These are phyloP conservation scores for Unio pictorum DNA, from an alignment of 2,888 invertebrate genomes.

Conservation along the genomic window DNA sequence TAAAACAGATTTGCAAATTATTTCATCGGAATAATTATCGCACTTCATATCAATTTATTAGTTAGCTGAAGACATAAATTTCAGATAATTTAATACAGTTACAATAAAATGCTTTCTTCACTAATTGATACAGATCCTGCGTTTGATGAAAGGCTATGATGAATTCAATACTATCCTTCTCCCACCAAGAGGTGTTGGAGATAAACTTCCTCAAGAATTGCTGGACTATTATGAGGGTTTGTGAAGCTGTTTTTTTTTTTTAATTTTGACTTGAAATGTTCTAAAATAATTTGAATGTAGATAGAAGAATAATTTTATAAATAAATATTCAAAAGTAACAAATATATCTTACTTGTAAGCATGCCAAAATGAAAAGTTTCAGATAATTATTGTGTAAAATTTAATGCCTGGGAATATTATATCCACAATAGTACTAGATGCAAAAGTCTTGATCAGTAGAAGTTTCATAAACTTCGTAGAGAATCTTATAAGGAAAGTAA, in stretches of 20 bases:
- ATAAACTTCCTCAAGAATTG: constrained; percentile 71
- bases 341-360: too few species aligned
- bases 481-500: too few species aligned
- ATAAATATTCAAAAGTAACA: too few species aligned
- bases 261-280: background rate
- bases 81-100: background rate
- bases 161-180: constrained; percentile 70
- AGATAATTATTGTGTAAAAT: too few species aligned
- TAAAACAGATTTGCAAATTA: background rate
- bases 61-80: too few species aligned
- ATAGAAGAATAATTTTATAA: too few species aligned
- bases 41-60: background rate
- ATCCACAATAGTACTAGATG: too few species aligned
- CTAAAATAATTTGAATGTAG: too few species aligned
- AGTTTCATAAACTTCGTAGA: too few species aligned
- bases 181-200: constrained; percentile 67
- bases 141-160: constrained; percentile 71
- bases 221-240: constrained; percentile 69
- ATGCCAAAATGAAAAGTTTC: background rate
- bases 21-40: background rate
- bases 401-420: too few species aligned
- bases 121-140: constrained; percentile 59
- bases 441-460: too few species aligned
- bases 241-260: background rate
- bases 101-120: background rate